A percentile compares a stretch with the other conserved stretches of the same genome.
These are phyloP conservation scores for Potamarius usumacintae DNA, from an alignment of 2,113 vertebrate species.

Conservation along the genomic window DNA sequence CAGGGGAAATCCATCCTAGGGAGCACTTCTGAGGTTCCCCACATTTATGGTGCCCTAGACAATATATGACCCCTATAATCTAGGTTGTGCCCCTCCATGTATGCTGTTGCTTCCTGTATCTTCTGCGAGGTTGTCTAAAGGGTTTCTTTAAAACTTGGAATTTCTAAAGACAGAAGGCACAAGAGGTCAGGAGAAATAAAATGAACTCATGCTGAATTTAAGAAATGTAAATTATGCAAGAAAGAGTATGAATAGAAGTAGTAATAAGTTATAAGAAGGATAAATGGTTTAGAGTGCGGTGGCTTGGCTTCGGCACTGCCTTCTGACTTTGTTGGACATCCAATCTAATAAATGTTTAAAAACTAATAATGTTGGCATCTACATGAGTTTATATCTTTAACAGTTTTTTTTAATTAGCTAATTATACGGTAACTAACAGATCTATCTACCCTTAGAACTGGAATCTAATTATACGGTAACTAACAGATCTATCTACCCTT, in stretches of 20 bases:
- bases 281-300: not conserved
- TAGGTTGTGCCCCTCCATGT: not conserved
- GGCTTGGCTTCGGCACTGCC: not conserved
- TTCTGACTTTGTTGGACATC: not conserved
- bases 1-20: not conserved
- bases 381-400: not conserved
- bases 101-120: not conserved
- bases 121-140: not conserved
- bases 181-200: not conserved
- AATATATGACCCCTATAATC: not conserved
- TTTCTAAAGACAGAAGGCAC: not conserved
- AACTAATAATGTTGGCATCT: not conserved
- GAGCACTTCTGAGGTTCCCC: not conserved
- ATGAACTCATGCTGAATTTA: not conserved
- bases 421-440: not conserved
- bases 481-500: not conserved
- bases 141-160: not conserved
- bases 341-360: not conserved
- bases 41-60: not conserved
- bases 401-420: not conserved
- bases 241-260: not conserved
- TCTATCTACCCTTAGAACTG: not conserved
- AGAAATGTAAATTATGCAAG: not conserved
- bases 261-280: not conserved
- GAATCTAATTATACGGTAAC: no score